Conservation (phyloP, 2,113 vertebrate genomes). For the Riparia riparia region DNA sequence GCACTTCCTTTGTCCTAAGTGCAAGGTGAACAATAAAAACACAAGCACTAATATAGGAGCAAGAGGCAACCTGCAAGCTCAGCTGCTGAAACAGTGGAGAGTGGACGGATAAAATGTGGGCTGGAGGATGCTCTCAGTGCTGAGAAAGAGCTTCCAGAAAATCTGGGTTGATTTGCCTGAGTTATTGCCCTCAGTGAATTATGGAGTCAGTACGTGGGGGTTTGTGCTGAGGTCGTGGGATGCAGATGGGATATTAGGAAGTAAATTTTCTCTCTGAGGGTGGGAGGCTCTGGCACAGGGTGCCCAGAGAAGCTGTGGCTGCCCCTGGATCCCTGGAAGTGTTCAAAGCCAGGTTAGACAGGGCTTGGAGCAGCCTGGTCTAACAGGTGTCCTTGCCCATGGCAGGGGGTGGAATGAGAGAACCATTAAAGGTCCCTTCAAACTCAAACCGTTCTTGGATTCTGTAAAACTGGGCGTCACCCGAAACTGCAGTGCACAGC, state of each 20-base stretch:
- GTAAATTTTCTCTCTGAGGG: not conserved
- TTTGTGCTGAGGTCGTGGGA: not conserved
- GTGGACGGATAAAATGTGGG: not conserved
- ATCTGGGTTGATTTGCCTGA: not conserved
- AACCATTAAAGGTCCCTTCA: not conserved
- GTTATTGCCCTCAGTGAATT: not conserved
- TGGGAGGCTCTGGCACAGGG: not conserved
- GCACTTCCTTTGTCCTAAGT: not conserved
- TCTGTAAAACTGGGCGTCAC: not conserved
- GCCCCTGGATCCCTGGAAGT: not conserved
- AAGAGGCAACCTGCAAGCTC: conserved; percentile 28
- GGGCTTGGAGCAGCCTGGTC: not conserved
- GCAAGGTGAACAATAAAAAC: conserved; percentile 31
- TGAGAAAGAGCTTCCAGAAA: not conserved
- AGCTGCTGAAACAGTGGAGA: conserved; percentile 24
- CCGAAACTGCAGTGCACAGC: not conserved
- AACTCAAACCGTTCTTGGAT: not conserved
- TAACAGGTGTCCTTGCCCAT: not conserved
- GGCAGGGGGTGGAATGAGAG: not conserved
- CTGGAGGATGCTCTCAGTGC: not conserved
- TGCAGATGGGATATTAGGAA: not conserved
- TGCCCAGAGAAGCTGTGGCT: not conserved
- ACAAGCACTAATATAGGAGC: not conserved
- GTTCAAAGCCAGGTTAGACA: not conserved
- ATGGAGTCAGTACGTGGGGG: rapidly evolving